Evolutionary conservation across 2,113 vertebrate species (phyloP).

Genomic region (Esox niger): DNA sequence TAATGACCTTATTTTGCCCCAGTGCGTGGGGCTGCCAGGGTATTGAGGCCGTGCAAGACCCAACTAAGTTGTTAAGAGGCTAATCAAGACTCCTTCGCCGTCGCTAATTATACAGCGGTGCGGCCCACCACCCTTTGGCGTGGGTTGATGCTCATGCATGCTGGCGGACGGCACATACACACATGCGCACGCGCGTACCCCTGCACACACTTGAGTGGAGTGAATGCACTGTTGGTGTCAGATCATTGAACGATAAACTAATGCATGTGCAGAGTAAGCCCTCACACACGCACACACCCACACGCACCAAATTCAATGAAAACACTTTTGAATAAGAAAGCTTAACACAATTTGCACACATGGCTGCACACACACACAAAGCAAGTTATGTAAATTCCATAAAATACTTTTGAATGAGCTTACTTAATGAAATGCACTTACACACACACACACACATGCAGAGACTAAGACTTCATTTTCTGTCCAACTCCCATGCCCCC

Average conservation of each 20-base stretch:
- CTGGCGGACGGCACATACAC: slow-evolving; percentile 16
- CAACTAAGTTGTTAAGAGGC: slow-evolving; percentile 36
- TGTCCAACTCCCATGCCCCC: background rate
- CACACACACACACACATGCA: background rate
- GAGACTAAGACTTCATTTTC: too few species aligned
- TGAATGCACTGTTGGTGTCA: slow-evolving; percentile 10
- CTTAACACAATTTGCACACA: background rate
- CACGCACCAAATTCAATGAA: slow-evolving; percentile 16
- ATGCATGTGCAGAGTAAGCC: slow-evolving; percentile 1
- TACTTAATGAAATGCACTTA: too few species aligned
- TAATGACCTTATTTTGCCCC: background rate
- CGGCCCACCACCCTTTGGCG: slow-evolving; percentile 30
- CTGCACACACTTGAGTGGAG: background rate
- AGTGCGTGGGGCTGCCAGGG: slow-evolving; percentile 8
- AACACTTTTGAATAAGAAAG: slow-evolving; percentile 1
- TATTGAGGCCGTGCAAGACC: slow-evolving; percentile 17
- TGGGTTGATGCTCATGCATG: background rate
- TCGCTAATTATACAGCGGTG: slow-evolving; percentile 51
- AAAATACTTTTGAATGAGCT: too few species aligned
- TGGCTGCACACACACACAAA: background rate
- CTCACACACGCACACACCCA: background rate
- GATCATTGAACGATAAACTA: background rate
- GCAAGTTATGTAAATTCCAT: too few species aligned
- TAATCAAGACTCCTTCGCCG: slow-evolving; percentile 55
- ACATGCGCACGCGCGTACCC: slow-evolving; percentile 6